Conservation (phyloP, 1,140 invertebrate genomes). For the Pseudomyrmex cubaensis region DNA sequence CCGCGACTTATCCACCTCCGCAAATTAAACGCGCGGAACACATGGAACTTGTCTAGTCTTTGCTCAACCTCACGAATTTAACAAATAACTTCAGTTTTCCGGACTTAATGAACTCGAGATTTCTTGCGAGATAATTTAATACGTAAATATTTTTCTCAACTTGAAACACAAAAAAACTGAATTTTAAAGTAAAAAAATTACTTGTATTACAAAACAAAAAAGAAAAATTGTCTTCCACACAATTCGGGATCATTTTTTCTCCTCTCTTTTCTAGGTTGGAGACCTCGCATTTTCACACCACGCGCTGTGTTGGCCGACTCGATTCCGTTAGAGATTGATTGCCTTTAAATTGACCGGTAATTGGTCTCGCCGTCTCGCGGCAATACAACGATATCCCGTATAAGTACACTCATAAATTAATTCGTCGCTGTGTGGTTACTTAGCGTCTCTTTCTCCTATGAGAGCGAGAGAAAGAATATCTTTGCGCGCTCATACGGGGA, state of each 20-base stretch:
- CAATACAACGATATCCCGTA: slow-evolving; percentile 42
- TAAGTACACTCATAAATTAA: slow-evolving; percentile 48
- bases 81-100: background rate
- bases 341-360: slow-evolving; percentile 46
- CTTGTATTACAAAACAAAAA: too few species aligned
- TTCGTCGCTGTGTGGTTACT: slow-evolving; percentile 42
- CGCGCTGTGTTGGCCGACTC: slow-evolving; percentile 20
- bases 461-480: background rate
- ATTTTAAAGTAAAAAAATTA: background rate
- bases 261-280: background rate
- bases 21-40: background rate
- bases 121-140: background rate
- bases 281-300: background rate
- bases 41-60: background rate
- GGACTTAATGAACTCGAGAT: background rate
- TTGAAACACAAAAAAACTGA: background rate
- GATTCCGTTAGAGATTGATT: slow-evolving; percentile 54
- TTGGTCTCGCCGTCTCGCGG: slow-evolving; percentile 30
- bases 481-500: background rate
- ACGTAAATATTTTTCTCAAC: background rate
- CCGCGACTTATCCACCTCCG: slow-evolving; percentile 31
- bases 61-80: background rate
- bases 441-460: background rate
- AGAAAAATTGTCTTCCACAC: background rate
- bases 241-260: background rate